phyloP scores from a whole-genome alignment of 2,113 vertebrate species.

The Notechis scutatus region DNA sequence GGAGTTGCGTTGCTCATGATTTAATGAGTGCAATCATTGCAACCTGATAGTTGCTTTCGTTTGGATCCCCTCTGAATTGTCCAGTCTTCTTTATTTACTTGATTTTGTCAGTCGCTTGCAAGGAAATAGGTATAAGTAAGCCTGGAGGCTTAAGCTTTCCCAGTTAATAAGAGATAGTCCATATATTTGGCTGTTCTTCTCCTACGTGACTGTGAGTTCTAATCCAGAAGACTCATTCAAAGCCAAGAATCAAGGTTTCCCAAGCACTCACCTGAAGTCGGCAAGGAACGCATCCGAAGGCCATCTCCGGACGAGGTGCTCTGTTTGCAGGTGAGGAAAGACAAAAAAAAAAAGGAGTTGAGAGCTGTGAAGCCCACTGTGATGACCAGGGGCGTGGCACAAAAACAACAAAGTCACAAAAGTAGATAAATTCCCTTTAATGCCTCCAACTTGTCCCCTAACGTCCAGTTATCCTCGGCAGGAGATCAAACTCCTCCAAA shows the following conservation, averaged over 20 bases:
- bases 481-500: too few species aligned
- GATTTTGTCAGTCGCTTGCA: too few species aligned
- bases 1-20: not conserved
- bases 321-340: constrained; percentile 29
- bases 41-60: not conserved
- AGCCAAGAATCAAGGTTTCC: not conserved
- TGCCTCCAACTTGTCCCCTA: too few species aligned
- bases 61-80: not conserved
- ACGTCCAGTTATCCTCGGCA: too few species aligned
- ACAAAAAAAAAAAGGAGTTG: not conserved
- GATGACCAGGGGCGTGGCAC: too few species aligned
- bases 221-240: not conserved
- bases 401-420: too few species aligned
- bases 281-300: not conserved
- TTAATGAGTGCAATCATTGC: too few species aligned
- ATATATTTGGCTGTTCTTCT: not conserved
- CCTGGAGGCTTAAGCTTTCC: not conserved
- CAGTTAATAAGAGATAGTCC: not conserved
- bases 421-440: too few species aligned
- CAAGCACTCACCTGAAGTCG: constrained; percentile 57
- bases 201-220: not conserved
- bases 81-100: not conserved
- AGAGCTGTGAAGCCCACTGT: not conserved
- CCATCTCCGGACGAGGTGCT: constrained; percentile 26
- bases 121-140: not conserved